Conservation (phyloP, 2,797 vertebrate species). For the Pelobates cultripes region DNA sequence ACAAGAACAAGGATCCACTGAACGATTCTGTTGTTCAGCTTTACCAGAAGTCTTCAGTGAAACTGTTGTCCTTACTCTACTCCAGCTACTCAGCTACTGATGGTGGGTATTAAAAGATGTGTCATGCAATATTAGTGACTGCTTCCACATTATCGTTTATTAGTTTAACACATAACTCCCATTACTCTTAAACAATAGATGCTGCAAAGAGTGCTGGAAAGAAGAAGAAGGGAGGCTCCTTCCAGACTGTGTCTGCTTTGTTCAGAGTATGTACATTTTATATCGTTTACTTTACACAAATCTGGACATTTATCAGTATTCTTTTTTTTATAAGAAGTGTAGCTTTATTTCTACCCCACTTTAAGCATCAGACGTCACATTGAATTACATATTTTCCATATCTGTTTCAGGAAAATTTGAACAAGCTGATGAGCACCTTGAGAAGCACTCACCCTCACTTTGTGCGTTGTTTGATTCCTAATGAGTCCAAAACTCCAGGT, state of each 20-base stretch:
- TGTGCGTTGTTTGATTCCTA: constrained; percentile 87
- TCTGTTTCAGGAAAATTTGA: constrained; percentile 81
- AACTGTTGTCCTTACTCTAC: constrained; percentile 71
- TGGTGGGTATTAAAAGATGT: constrained; percentile 48
- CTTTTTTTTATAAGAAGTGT: too few species aligned
- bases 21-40: constrained; percentile 80
- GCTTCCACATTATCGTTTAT: too few species aligned
- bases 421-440: constrained; percentile 86
- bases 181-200: too few species aligned
- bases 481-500: constrained; percentile 90
- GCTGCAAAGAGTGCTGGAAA: constrained; percentile 71
- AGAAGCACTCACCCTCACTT: constrained; percentile 87
- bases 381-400: background rate
- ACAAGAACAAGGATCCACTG: constrained; percentile 87
- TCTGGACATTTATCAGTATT: background rate
- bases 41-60: constrained; percentile 76
- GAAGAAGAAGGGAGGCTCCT: constrained; percentile 74
- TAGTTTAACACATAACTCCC: too few species aligned
- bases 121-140: too few species aligned
- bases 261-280: constrained; percentile 68
- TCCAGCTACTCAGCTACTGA: constrained; percentile 66
- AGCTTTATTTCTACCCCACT: too few species aligned
- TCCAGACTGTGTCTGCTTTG: constrained; percentile 78
- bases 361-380: too few species aligned
- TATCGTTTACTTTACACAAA: background rate